Conservation (phyloP, 35 echinoderm and acorn worm genomes). For the Heliocidaris erythrogramma region DNA sequence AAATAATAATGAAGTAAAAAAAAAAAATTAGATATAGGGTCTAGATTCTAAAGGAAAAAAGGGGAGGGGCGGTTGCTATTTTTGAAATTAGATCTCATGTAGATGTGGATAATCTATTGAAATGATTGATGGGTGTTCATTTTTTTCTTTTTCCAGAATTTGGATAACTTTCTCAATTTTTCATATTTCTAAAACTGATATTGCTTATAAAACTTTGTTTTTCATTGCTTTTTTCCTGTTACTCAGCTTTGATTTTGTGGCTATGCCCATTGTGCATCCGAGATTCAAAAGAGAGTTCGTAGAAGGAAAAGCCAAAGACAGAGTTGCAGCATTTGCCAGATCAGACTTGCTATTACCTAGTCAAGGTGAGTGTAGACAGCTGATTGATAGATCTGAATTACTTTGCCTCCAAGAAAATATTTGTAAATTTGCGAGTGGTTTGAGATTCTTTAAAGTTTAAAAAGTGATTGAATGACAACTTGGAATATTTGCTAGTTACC, state of each 20-base stretch:
- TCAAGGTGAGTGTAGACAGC: conserved; percentile 65
- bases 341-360: conserved; percentile 95
- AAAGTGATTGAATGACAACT: too few species aligned
- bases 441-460: too few species aligned
- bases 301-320: conserved; percentile 92
- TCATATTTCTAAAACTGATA: not conserved
- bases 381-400: too few species aligned
- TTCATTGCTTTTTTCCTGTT: not conserved
- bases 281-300: conserved; percentile 91
- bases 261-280: conserved; percentile 94
- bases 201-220: not conserved
- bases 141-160: not conserved
- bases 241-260: conserved; percentile 91
- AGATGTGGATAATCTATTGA: too few species aligned
- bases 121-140: not conserved
- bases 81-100: too few species aligned
- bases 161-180: not conserved
- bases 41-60: too few species aligned
- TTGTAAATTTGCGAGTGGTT: too few species aligned
- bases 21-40: too few species aligned
- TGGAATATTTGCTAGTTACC: too few species aligned
- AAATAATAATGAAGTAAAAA: too few species aligned
- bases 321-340: conserved; percentile 89
- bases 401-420: too few species aligned
- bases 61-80: too few species aligned